phyloP scores from a whole-genome alignment of 2,113 vertebrate species.

The Lepisosteus osseus region DNA sequence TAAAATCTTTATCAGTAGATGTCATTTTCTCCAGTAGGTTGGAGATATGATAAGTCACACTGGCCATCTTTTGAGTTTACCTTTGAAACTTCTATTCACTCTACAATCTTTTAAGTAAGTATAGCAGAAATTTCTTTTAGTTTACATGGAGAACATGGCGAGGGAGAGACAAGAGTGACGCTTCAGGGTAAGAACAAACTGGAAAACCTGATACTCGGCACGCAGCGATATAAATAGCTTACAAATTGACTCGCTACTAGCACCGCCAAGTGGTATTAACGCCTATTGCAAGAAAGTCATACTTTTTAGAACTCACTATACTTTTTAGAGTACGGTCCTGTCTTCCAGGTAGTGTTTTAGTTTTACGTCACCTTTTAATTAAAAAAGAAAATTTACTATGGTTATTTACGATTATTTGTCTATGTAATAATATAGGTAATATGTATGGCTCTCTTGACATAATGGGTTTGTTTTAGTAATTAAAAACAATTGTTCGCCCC shows the following conservation, averaged over 20 bases:
- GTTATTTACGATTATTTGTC: no score
- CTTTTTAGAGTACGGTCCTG: no score
- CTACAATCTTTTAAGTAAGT: neutral
- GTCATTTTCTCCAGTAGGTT: conserved; percentile 90
- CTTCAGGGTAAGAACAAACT: conserved; percentile 34
- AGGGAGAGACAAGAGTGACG: conserved; percentile 26
- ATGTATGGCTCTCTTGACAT: no score
- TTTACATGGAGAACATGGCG: conserved; percentile 58
- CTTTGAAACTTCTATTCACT: conserved; percentile 7
- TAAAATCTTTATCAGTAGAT: conserved; percentile 88
- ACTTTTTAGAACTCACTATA: no score
- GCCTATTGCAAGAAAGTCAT: neutral
- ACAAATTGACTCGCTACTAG: neutral
- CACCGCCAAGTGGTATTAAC: conserved; percentile 34
- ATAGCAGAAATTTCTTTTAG: conserved; percentile 15
- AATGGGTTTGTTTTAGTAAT: no score
- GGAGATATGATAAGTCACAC: conserved; percentile 78
- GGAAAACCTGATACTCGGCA: conserved; percentile 58
- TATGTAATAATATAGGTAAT: no score
- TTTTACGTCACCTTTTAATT: no score
- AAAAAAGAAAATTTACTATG: no score
- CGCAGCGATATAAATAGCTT: conserved; percentile 55
- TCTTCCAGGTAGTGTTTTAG: no score
- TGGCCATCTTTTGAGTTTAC: conserved; percentile 64
- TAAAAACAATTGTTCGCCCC: no score